Evolutionary conservation across 2,797 vertebrate genomes (phyloP).

Genomic region (Emydoidea blandingii): DNA sequence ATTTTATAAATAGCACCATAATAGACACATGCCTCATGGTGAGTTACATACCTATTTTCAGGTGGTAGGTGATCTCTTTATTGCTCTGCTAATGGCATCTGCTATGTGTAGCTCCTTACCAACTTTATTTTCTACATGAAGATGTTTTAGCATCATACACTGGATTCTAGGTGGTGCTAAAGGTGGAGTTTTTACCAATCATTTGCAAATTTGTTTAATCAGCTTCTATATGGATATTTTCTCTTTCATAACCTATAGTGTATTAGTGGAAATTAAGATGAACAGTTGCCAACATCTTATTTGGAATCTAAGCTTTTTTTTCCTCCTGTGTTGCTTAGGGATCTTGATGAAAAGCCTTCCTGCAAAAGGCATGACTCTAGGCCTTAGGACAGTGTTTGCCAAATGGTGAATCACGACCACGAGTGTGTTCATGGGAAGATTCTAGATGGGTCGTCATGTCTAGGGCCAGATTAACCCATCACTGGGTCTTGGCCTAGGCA

Average conservation of each 20-base stretch:
- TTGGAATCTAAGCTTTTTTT: background rate
- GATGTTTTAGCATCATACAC: background rate
- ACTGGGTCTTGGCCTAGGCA: background rate
- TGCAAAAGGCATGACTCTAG: background rate
- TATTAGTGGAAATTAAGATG: background rate
- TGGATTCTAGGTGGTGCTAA: background rate
- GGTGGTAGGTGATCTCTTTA: background rate
- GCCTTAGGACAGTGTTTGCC: background rate
- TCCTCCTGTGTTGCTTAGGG: background rate
- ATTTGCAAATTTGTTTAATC: background rate
- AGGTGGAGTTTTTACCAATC: background rate
- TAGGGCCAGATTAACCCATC: background rate
- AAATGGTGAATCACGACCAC: background rate
- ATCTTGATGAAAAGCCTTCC: constrained; percentile 3
- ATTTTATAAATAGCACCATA: background rate
- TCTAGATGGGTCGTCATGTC: background rate
- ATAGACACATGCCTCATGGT: background rate
- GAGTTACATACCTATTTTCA: background rate
- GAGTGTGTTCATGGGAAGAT: background rate
- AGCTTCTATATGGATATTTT: background rate
- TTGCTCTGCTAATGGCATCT: no score
- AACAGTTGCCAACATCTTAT: background rate
- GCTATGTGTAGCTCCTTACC: background rate
- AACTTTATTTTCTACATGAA: background rate
- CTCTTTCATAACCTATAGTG: background rate